Conservation (phyloP, 2,888 invertebrate species). For the Chrysotoxum bicinctum region DNA sequence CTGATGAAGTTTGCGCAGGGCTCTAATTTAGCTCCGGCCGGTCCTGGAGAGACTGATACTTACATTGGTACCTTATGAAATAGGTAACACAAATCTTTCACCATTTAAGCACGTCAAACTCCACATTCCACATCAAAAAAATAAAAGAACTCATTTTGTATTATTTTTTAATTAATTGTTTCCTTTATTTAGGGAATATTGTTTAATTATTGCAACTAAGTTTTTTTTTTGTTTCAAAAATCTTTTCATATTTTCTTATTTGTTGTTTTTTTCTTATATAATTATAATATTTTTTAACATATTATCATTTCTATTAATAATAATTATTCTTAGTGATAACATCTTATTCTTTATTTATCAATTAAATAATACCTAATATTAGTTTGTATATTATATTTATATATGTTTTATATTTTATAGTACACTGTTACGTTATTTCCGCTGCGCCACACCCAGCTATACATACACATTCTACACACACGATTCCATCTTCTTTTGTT, state of each 20-base stretch:
- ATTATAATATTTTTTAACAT: constrained; percentile 65
- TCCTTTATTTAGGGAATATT: constrained; percentile 73
- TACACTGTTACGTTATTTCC: constrained; percentile 70
- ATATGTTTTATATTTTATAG: constrained; percentile 52
- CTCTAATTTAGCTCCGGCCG: no score
- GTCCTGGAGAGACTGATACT: no score
- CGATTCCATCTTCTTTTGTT: neutral
- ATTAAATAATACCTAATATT: constrained; percentile 72
- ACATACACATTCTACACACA: constrained; percentile 50
- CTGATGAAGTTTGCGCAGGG: no score
- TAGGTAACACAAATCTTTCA: no score
- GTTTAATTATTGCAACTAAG: constrained; percentile 73
- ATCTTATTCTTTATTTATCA: constrained; percentile 69
- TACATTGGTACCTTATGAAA: no score
- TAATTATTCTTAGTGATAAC: constrained; percentile 72
- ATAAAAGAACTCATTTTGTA: constrained; percentile 2
- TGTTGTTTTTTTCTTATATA: constrained; percentile 60
- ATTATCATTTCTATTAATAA: constrained; percentile 69
- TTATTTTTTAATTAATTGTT: constrained; percentile 68
- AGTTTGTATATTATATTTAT: constrained; percentile 67
- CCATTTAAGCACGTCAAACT: no score
- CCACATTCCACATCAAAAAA: no score
- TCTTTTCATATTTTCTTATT: constrained; percentile 48
- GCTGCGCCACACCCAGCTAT: constrained; percentile 55
- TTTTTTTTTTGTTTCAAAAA: constrained; percentile 58